Base-by-base conservation (phyloP, 2,113 vertebrate genomes). In the Paratilapia polleni region DNA sequence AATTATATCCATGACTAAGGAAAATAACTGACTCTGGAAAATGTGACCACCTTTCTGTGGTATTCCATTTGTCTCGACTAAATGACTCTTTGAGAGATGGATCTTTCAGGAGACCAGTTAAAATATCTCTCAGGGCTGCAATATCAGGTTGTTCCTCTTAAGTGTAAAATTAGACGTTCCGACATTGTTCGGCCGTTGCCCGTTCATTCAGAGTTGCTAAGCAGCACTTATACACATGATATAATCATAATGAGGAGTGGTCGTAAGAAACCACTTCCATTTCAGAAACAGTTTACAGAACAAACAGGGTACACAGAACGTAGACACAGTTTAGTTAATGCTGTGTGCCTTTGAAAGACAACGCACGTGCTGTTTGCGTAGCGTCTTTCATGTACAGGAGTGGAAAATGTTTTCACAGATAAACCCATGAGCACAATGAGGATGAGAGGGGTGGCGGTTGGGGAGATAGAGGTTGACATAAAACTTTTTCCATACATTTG, bases 231-330 rank as follows among this genome's bases (percentile, higher is more conserved):
- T 88, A 93, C 91, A 80, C 90, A 89, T 79, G 81, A 84, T 83
- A 76, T 73, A 62, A 86, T 90, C 63, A 62, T 76, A 74, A 89
- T 70, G 78, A 89, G 38, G 77, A 86, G 82, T 56, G 85, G 79
- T 89, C 79, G 54, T 86, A 87, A 86, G 82, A 93, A 94, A 95
- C 92, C 90, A 89, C 90, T 95, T 94, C 89, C 78, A 85, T 86
- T 86, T 85, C 61, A 49, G 74, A 66, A 90, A 87, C 86, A 87
- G 80, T 74, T 9, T 54, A 81, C 73, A 57, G 82, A 86, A 87
- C 90, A 93, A 91, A 85, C 83, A 86, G 77, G 66, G 59, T 0
- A 58, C 31, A 73, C 75, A 43, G 77, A 47, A 73, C 81, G 89
- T 60, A 88, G 60, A 77, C 80, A 28, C 5, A 5, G 75, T 77